Evolutionary conservation across 2,113 vertebrate genomes (phyloP), one percentile per base, ranked within the genome.

Genomic region (Phalacrocorax brasilianus): DNA sequence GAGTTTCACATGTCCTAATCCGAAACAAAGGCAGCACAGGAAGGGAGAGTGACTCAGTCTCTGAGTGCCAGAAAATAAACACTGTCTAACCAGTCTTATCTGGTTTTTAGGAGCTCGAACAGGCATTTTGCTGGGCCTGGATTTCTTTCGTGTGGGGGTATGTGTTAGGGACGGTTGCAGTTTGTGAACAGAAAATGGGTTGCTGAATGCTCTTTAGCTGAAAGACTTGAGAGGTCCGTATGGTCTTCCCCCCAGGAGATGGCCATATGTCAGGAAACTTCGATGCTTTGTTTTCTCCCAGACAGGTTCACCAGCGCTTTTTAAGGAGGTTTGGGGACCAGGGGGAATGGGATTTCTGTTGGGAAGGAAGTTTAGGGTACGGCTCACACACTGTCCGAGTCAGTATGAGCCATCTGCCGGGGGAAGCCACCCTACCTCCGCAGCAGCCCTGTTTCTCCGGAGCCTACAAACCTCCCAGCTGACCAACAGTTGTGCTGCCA

Each of bases 11-110:
- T 87, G 87, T 82, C 89, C 84, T 67, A 92, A 95, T 95, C 76
- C 56, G 80, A 96, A 95, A 94, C 94, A 95, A 97, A 95, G 77
- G 91, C 93, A 95, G 65, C 44, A 89, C 84, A 92, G 91, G 93
- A 95, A 95, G 84, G 78, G 40, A 88, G 78, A 75, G 89, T 95
- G 91, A 97, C 84, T 96, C 96, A 95, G 94, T 22, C 80, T 81
- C 87, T 72, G 65, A 89, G 80, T 81, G 68, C 32, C 68, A 89
- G 80, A 78, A 87, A 94, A 32, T 61, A 95, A 96, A 94, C 88
- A 93, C 56, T 58, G 63, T 74, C 83, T 92, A 92, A 92, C 86
- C 85, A 85, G 72, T 87, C 80, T 93, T 95, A 95, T 89, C 89
- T 95, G 73, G 76, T 85, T 82, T 91, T 87, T 40, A 44, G 73